Base-by-base conservation (phyloP, 2,888 invertebrate genomes). In the Hydrotaea cyrtoneurina region DNA sequence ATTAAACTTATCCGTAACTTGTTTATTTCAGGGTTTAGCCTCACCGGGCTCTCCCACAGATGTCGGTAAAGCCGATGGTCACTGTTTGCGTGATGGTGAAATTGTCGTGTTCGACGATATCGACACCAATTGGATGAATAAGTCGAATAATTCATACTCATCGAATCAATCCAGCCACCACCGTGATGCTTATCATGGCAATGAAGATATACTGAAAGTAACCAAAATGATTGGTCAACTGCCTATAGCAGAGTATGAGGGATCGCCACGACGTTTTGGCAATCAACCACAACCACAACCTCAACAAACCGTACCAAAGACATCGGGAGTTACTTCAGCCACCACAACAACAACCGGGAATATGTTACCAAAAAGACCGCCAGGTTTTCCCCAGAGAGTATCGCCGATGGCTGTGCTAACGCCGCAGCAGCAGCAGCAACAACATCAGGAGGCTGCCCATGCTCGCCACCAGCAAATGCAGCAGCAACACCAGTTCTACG, bases 161-260 rank as follows among this genome's bases (percentile, higher is more conserved):
- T 72, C 78, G 13, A 83, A 83, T 74, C 80, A 59, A 23, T 39
- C 76, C 75, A 78, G 81, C 8, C 78, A 36, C 46, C 86, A 83
- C 57, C 55, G 71, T 15, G 85, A 85, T 36, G 78, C 75, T 11
- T 82, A 23, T 71, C 86, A 80, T 53, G 89, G 86, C 77, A 89
- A 88, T 19, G 92, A 92, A 50, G 92, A 92, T 86, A 88, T 92
- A 0, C 87, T 92, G 0, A 92, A 92, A 87, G 92, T 92, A 0
- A 92, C 92, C 23, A 92, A 92, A 88, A 92, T 92, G 92, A 92
- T 92, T 88, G 92, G 92, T 1, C 92, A 92, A 78, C 83, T 92
- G 62, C 97, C 97, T n/a, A 98, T 98, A 88, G 97, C 98, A 21
- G 97, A 98, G 90, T 98, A 98, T 91, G 97, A 98, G 88, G 97